Conservation (phyloP, 2,888 invertebrate species). For the Tetranychus piercei region DNA sequence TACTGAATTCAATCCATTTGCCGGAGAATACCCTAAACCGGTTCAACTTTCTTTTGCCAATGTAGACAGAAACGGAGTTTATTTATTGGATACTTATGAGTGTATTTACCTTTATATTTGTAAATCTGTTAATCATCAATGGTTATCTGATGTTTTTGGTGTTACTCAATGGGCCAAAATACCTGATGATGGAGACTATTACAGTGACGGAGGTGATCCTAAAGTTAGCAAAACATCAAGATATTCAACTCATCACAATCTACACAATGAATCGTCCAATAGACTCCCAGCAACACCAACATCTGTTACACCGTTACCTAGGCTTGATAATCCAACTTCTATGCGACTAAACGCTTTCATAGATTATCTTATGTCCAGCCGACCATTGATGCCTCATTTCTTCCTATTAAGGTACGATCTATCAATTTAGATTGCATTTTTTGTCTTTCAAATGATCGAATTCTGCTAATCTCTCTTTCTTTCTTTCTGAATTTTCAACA, state of each 20-base stretch:
- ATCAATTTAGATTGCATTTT: constrained; percentile 25
- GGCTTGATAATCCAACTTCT: constrained; percentile 52
- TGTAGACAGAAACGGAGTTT: constrained; percentile 60
- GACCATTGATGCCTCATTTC: constrained; percentile 57
- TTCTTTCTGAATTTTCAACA: constrained; percentile 35
- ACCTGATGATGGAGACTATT: constrained; percentile 42
- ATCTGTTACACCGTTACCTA: constrained; percentile 42
- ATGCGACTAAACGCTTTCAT: constrained; percentile 46
- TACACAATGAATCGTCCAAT: not conserved
- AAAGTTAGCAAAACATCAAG: constrained; percentile 6
- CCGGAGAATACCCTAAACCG: constrained; percentile 11
- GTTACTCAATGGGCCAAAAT: constrained; percentile 52
- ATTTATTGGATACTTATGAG: constrained; percentile 70
- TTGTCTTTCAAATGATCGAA: not conserved
- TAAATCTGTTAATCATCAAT: constrained; percentile 51
- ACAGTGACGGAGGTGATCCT: not conserved
- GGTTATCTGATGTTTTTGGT: constrained; percentile 58
- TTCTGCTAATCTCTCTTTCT: not conserved
- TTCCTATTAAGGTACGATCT: constrained; percentile 54
- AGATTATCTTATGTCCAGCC: constrained; percentile 59
- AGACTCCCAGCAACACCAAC: not conserved
- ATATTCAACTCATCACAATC: not conserved
- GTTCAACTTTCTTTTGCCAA: constrained; percentile 60
- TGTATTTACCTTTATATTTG: constrained; percentile 65
- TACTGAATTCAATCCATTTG: constrained; percentile 23